Percentiles rank a stretch among this genome's conserved stretches.
Conservation (phyloP, 2,113 vertebrate genomes). For the Bettongia penicillata region DNA sequence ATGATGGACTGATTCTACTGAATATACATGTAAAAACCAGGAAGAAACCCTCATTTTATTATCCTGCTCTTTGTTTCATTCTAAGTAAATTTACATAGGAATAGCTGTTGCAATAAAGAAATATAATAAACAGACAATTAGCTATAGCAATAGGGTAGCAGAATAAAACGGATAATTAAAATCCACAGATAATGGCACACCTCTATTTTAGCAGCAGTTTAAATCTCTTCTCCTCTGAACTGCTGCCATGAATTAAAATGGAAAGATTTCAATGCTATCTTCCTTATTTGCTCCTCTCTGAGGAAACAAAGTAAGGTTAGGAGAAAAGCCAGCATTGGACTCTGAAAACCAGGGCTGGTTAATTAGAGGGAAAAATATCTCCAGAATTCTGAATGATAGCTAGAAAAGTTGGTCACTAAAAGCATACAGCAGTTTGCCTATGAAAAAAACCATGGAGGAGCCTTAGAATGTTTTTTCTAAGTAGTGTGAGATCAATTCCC, state of each 20-base stretch:
- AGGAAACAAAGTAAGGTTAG: slow-evolving; percentile 5
- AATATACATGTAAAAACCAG: not conserved
- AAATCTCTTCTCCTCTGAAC: not conserved
- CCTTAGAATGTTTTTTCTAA: not conserved
- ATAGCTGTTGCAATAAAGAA: not conserved
- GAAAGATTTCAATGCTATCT: slow-evolving; percentile 36
- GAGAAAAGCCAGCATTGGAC: slow-evolving; percentile 5
- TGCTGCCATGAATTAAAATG: slow-evolving; percentile 38
- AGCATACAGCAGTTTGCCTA: slow-evolving; percentile 11
- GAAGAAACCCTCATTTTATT: not conserved
- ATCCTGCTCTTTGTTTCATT: not conserved
- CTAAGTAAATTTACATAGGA: not conserved
- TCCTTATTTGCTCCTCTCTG: slow-evolving; percentile 32
- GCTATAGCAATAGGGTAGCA: not conserved
- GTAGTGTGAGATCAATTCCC: not conserved
- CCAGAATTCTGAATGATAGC: slow-evolving; percentile 21
- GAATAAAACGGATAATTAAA: not conserved
- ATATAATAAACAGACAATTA: not conserved
- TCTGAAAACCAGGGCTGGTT: not conserved
- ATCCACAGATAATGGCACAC: not conserved
- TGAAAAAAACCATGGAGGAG: not conserved
- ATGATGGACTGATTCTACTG: not conserved
- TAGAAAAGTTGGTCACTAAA: slow-evolving; percentile 4
- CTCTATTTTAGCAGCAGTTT: not conserved
- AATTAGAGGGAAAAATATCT: not conserved